Evolutionary conservation across 2,113 vertebrate species (phyloP).

Genomic region (Gallinago media): DNA sequence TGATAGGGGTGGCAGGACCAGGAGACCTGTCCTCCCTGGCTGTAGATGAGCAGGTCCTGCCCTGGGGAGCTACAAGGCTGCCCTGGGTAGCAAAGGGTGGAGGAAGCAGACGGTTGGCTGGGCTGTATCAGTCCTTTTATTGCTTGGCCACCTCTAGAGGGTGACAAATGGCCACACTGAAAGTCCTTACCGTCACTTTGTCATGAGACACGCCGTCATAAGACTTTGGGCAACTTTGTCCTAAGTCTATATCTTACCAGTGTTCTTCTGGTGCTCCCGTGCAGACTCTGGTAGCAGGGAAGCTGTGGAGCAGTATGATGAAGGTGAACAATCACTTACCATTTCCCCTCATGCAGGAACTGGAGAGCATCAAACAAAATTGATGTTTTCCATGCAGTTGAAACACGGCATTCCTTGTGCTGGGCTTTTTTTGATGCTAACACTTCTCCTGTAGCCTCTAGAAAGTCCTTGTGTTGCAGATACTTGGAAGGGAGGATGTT

Average conservation of each 20-base stretch:
- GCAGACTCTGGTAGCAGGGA: background rate
- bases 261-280: background rate
- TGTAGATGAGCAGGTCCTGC: background rate
- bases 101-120: background rate
- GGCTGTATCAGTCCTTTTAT: background rate
- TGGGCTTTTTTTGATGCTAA: background rate
- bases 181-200: background rate
- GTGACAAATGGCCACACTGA: constrained; percentile 19
- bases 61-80: background rate
- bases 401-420: background rate
- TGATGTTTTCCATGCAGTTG: background rate
- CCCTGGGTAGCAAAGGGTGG: background rate
- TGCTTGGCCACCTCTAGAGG: constrained; percentile 10
- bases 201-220: background rate
- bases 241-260: background rate
- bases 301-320: background rate
- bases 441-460: background rate
- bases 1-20: background rate
- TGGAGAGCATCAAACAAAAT: background rate
- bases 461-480: background rate
- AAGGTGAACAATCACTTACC: background rate
- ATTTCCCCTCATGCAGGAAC: background rate
- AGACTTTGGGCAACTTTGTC: background rate
- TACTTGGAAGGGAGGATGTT: background rate
- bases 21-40: background rate